These are phyloP conservation scores for Melanophora roralis DNA, from an alignment of 2,888 invertebrate genomes.

Conservation along the genomic window DNA sequence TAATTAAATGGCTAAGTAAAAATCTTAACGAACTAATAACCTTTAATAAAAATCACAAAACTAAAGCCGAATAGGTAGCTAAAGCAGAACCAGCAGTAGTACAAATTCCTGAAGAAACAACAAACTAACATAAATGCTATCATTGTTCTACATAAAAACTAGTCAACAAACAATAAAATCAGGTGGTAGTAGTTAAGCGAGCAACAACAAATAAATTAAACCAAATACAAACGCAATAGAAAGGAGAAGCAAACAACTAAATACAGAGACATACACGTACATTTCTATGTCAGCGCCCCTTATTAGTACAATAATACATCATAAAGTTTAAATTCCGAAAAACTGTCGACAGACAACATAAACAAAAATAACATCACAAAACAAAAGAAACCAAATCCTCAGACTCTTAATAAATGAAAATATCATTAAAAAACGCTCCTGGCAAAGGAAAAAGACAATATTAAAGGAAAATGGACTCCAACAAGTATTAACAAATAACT, in stretches of 20 bases:
- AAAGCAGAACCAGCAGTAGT: neutral
- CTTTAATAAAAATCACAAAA: slow-evolving; percentile 49
- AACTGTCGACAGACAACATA: slow-evolving; percentile 2
- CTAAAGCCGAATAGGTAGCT: slow-evolving; percentile 13
- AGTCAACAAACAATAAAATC: neutral
- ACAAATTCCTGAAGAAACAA: slow-evolving; percentile 10
- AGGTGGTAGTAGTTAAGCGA: slow-evolving; percentile 70
- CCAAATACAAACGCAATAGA: slow-evolving; percentile 67
- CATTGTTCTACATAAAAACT: neutral
- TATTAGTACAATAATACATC: slow-evolving; percentile 62
- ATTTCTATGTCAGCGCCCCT: slow-evolving; percentile 66
- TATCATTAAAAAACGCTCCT: slow-evolving; percentile 53
- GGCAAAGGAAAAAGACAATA: slow-evolving; percentile 51
- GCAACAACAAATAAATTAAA: slow-evolving; percentile 43
- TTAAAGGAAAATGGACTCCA: too few species aligned
- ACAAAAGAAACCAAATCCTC: neutral
- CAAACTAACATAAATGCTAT: slow-evolving; percentile 1
- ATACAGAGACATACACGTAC: slow-evolving; percentile 53
- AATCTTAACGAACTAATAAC: slow-evolving; percentile 52
- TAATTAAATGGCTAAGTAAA: slow-evolving; percentile 29
- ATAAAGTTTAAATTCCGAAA: slow-evolving; percentile 5
- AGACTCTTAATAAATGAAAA: slow-evolving; percentile 13
- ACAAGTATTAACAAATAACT: too few species aligned
- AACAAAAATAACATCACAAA: slow-evolving; percentile 22
- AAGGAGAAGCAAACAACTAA: slow-evolving; percentile 47